Conservation (phyloP, 2,113 vertebrate species). For the Megaleporinus macrocephalus region DNA sequence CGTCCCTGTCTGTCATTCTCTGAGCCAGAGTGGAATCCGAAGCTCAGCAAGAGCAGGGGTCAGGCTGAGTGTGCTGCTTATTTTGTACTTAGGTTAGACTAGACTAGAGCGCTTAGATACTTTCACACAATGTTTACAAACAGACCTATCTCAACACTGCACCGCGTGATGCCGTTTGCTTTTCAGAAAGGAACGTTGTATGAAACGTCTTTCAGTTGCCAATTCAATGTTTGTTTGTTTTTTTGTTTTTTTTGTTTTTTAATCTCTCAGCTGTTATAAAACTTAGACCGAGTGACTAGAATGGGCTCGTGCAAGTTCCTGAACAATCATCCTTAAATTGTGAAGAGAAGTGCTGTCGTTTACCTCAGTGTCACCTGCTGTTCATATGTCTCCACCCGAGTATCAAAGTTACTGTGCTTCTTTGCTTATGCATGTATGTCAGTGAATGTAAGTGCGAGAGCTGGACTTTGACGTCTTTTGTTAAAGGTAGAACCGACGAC, state of each 20-base stretch:
- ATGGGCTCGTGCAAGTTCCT: neutral
- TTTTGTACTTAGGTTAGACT: slow-evolving; percentile 59
- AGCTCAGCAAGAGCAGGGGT: neutral
- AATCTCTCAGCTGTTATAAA: neutral
- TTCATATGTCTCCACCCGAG: slow-evolving; percentile 12
- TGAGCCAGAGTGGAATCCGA: neutral
- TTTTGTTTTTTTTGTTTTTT: neutral
- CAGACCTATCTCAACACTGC: slow-evolving; percentile 61
- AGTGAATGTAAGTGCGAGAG: slow-evolving; percentile 49
- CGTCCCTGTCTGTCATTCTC: neutral
- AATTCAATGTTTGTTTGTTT: neutral
- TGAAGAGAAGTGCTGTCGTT: slow-evolving; percentile 38
- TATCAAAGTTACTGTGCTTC: slow-evolving; percentile 24
- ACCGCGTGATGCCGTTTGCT: neutral
- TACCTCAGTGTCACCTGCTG: slow-evolving; percentile 35
- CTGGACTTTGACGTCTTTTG: neutral
- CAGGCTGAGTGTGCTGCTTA: slow-evolving; percentile 66
- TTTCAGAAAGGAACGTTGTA: neutral
- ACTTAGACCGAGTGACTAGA: neutral
- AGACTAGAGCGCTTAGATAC: slow-evolving; percentile 62
- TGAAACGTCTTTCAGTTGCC: neutral
- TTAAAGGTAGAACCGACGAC: neutral
- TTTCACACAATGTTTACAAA: slow-evolving; percentile 75
- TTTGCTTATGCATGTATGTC: slow-evolving; percentile 43
- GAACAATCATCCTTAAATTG: neutral